Conservation (phyloP, 2,113 vertebrate genomes). For the Hystrix cristata region DNA sequence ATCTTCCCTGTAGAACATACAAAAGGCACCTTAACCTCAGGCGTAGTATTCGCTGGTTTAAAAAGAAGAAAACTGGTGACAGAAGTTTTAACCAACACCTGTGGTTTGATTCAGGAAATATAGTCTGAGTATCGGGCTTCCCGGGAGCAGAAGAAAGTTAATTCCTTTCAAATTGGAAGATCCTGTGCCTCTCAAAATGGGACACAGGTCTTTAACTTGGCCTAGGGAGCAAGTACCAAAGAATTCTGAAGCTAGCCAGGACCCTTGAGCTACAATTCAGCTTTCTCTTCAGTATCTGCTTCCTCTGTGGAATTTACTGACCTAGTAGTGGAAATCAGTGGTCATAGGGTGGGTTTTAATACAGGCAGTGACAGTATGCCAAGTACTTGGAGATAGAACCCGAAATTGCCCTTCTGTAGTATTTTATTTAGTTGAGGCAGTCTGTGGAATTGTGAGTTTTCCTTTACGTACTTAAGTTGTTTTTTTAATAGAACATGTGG, state of each 20-base stretch:
- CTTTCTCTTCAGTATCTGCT: background rate
- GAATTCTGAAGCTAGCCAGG: background rate
- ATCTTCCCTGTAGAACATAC: background rate
- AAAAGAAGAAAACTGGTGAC: conserved; percentile 13
- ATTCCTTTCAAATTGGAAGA: background rate
- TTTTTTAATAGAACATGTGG: background rate
- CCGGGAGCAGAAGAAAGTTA: background rate
- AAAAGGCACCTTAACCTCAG: conserved; percentile 18
- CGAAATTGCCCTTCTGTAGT: background rate
- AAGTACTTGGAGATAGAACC: background rate
- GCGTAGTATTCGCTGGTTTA: background rate
- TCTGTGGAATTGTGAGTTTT: background rate
- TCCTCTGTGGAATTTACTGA: background rate
- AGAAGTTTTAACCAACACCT: conserved; percentile 58
- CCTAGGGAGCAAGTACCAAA: background rate
- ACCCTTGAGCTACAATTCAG: background rate
- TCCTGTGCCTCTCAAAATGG: background rate
- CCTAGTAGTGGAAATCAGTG: background rate
- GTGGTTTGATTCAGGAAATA: conserved; percentile 17
- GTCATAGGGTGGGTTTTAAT: background rate
- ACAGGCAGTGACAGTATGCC: background rate
- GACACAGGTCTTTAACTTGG: background rate
- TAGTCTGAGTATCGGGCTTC: background rate
- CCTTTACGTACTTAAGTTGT: background rate
- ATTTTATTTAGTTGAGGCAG: background rate